Base-by-base conservation (phyloP, 2,888 invertebrate species). In the Lepetodrilus schrolli region DNA sequence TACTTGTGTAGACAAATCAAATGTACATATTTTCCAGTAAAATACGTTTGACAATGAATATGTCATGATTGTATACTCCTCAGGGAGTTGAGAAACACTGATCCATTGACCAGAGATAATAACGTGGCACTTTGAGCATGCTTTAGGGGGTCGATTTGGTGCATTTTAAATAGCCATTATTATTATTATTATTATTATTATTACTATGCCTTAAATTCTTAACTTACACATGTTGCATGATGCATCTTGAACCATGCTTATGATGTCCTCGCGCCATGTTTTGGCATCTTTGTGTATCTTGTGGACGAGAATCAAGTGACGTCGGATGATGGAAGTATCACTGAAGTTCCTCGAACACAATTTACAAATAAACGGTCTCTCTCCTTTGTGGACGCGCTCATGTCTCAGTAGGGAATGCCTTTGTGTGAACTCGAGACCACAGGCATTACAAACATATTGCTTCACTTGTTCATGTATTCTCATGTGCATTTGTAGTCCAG, bases 401-500 rank as follows among this genome's bases (percentile, higher is more conserved):
- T 91, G 91, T 69, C 91, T 88, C 77, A 90, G 90, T 37, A 91
- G 80, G 26, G 91, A 86, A 74, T 91, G 91, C 36, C 91, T 89
- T 66, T 91, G 91, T 34, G 91, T 91, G 76, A 91, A 91, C 51
- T 88, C 90, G 70, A 90, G 86, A 30, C 90, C 90, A 80, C 91
- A 91, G 51, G 88, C 85, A 4, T 78, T 74, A 75, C 91, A 91
- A 4, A 75, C 78, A 75, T 88, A 90, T 51, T 88, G 87, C 78
- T 88, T 88, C 69, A 87, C 85, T 23, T 89, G 90, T 74, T 83
- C 83, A 80, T 91, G 91, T 75, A 90, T 89, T 36, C 90, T 85
- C 77, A 86, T 83, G 80, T 91, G 91, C 71, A 90, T 90, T 72
- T 89, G 86, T 34, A 91, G 80, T 21, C 90, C 89, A 38, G 90